phyloP scores from a whole-genome alignment of 1,140 invertebrate species.

The Drosophila arizonae region DNA sequence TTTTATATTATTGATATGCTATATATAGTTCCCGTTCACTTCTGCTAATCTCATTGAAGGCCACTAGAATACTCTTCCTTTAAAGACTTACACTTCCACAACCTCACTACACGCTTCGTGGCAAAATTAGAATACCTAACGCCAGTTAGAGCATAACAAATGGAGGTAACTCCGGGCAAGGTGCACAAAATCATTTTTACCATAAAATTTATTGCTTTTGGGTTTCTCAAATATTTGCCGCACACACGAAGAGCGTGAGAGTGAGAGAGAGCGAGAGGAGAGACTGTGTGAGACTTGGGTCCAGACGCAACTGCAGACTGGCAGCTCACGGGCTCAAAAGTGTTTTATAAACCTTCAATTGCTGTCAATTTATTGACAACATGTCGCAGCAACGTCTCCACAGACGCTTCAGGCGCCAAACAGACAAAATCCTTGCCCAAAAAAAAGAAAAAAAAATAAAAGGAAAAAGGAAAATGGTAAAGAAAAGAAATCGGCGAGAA shows the following conservation, averaged over 20 bases:
- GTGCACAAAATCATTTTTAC: conserved; percentile 77
- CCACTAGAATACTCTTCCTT: no score
- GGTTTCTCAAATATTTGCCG: conserved; percentile 74
- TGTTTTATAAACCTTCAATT: conserved; percentile 82
- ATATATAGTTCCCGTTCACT: no score
- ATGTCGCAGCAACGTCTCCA: conserved; percentile 69
- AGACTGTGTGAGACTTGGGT: background rate
- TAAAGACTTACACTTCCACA: no score
- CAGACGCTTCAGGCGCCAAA: conserved; percentile 54
- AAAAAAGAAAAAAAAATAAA: conserved; percentile 10
- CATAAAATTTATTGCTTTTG: conserved; percentile 79
- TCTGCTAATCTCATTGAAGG: no score
- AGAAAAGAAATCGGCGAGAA: conserved; percentile 10
- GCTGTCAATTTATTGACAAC: conserved; percentile 81
- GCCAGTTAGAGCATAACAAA: conserved; percentile 24
- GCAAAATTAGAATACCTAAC: background rate
- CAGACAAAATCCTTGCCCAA: conserved; percentile 28
- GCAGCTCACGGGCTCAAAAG: conserved; percentile 56
- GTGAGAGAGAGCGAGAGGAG: no score
- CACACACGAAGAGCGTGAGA: conserved; percentile 1
- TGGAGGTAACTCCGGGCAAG: conserved; percentile 45
- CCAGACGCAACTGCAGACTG: conserved; percentile 34
- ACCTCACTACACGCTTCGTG: no score
- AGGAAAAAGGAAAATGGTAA: background rate
- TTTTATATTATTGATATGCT: no score